Percentiles rank a stretch among this genome's conserved stretches.
Evolutionary conservation across 2,888 invertebrate genomes (phyloP).

Genomic region (Macropis europaea): DNA sequence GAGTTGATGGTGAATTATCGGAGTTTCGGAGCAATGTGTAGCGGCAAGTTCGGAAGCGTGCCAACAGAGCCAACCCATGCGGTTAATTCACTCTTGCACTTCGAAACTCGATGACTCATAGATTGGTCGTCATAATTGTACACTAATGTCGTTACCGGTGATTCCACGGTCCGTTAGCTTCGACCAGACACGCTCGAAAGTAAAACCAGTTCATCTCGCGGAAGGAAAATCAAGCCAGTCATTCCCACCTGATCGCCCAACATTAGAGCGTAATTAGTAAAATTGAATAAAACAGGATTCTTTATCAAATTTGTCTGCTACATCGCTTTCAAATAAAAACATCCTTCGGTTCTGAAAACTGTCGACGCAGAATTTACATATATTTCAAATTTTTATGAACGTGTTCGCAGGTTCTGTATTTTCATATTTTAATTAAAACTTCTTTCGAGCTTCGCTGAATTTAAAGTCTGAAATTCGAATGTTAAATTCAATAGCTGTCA

Average conservation of each 20-base stretch:
- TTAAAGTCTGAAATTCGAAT: too few relatives aligned
- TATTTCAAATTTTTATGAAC: too few relatives aligned
- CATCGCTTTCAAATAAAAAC: neutral
- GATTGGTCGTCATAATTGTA: constrained; percentile 62
- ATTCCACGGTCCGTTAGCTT: constrained; percentile 47
- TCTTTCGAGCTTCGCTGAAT: too few relatives aligned
- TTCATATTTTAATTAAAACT: too few relatives aligned
- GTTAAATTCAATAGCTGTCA: too few relatives aligned
- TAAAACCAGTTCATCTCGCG: neutral
- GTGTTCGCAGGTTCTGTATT: too few relatives aligned
- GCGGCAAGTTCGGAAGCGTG: constrained; percentile 50
- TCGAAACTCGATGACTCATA: constrained; percentile 60
- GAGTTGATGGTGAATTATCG: constrained; percentile 53
- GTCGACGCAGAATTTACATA: too few relatives aligned
- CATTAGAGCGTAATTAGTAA: neutral
- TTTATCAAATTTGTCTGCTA: neutral
- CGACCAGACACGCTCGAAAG: constrained; percentile 15
- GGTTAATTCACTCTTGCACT: constrained; percentile 63
- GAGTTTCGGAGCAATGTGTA: constrained; percentile 41
- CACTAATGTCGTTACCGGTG: constrained; percentile 49
- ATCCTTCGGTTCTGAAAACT: too few relatives aligned
- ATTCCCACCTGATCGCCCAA: neutral
- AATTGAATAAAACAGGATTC: neutral
- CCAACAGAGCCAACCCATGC: constrained; percentile 51
- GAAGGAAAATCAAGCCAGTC: constrained; percentile 5